phyloP scores from a whole-genome alignment of 2,888 invertebrate genomes.

The Aromia moschata region DNA sequence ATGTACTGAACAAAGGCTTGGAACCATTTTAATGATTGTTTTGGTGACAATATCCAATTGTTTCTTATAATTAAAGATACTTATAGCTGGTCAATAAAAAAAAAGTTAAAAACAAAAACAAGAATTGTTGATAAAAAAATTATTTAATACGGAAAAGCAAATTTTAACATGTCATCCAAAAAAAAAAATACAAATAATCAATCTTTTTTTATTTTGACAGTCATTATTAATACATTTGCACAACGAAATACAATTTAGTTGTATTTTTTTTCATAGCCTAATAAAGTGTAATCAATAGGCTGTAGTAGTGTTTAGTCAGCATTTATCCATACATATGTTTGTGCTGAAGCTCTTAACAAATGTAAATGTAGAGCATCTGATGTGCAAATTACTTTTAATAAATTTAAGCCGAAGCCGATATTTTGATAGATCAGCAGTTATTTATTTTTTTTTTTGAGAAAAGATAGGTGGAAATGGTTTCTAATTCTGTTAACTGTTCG shows the following conservation, averaged over 20 bases:
- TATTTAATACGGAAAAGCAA: neutral
- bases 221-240: slow-evolving; percentile 35
- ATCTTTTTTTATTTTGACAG: slow-evolving; percentile 31
- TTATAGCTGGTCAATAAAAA: neutral
- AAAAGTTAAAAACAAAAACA: neutral
- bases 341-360: slow-evolving; percentile 45
- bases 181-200: slow-evolving; percentile 22
- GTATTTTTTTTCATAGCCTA: slow-evolving; percentile 41
- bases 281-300: slow-evolving; percentile 30
- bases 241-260: slow-evolving; percentile 34
- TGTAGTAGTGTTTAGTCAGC: slow-evolving; percentile 40
- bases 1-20: neutral
- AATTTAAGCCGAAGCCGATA: slow-evolving; percentile 17
- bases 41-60: neutral
- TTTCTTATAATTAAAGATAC: neutral
- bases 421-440: slow-evolving; percentile 6
- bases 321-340: slow-evolving; percentile 45
- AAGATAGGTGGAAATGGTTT: slow-evolving; percentile 33
- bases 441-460: slow-evolving; percentile 41
- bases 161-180: neutral
- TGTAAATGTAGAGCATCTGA: slow-evolving; percentile 43
- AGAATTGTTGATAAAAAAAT: slow-evolving; percentile 2
- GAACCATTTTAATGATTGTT: slow-evolving; percentile 1
- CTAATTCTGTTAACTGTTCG: slow-evolving; percentile 37
- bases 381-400: slow-evolving; percentile 43